Evolutionary conservation across 2,113 vertebrate species (phyloP), one percentile per base, ranked within the genome.

Genomic region (Tyto alba): DNA sequence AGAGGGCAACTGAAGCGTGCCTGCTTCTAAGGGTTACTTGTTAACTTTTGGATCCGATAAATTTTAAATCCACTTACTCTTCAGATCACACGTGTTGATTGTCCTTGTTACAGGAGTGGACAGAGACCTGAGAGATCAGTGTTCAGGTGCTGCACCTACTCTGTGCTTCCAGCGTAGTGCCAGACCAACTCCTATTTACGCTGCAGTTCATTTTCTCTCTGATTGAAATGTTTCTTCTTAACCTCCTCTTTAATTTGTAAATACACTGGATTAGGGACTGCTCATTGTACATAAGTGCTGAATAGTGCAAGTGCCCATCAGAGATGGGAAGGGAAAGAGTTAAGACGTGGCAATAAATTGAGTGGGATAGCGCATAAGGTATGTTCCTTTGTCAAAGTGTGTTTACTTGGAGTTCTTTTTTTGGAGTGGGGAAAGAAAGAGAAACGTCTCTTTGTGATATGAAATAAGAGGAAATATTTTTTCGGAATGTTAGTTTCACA

Each of bases 51-150:
- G 25, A 43, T 78, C 8, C 34, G 50, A 2, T 13, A n/a, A 16
- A 22, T 41, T 43, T 72, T 40, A 59, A 83, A 40, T 62, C 16
- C 6, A 21, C 21, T 40, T 26, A 30, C 7, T 30, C 6, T 55
- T 67, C 3, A 11, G 12, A 10, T 40, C 6, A 10, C 27, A 15
- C 0, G 0, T 10, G 12, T 38, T 29, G 52, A 2, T 19, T 45
- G 1, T 41, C 13, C 14, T 32, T 71, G 36, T 45, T 74, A 21
- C 16, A 53, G 25, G 21, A 34, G 30, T 5, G 19, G 43, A 4
- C 10, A 11, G 36, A 45, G 16, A 26, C 25, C 34, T 6, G 59
- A 16, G 29, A 29, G 20, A 20, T 52, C 3, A 1, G 20, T 41
- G 41, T 45, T 48, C 32, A 41, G 48, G 8, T 36, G 38, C 63